These are phyloP conservation scores for Anolis sagrei DNA, from an alignment of 2,113 vertebrate species.

Conservation along the genomic window DNA sequence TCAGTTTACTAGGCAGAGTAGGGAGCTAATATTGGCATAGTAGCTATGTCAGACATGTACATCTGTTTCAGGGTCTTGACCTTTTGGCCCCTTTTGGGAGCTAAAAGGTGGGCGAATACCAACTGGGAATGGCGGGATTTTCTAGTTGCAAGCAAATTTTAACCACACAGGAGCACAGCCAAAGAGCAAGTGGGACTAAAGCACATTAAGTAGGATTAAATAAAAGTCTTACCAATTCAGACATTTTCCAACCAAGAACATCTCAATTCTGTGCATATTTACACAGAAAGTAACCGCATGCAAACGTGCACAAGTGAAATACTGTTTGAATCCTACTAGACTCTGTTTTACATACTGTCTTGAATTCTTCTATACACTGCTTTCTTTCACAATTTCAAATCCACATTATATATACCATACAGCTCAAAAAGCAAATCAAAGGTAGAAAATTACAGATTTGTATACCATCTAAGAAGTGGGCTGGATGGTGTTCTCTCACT, in stretches of 20 bases:
- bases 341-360: neutral
- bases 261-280: neutral
- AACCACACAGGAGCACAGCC: too few relatives aligned
- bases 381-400: neutral
- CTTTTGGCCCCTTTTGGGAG: too few relatives aligned
- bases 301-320: neutral
- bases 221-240: too few relatives aligned
- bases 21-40: too few relatives aligned
- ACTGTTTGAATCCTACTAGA: neutral
- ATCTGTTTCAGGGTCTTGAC: too few relatives aligned
- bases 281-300: neutral
- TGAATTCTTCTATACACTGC: neutral
- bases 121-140: too few relatives aligned
- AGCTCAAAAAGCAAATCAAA: neutral
- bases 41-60: too few relatives aligned
- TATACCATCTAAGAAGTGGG: neutral
- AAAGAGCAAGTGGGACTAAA: neutral
- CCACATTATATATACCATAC: neutral
- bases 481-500: too few relatives aligned
- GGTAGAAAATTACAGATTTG: too few relatives aligned
- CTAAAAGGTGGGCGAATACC: too few relatives aligned
- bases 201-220: neutral
- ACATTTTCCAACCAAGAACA: neutral
- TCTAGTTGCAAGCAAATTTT: too few relatives aligned
- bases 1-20: too few relatives aligned